These are phyloP conservation scores for Glandiceps talaboti DNA, from an alignment of 53 echinoderm and acorn worm genomes.

Conservation along the genomic window DNA sequence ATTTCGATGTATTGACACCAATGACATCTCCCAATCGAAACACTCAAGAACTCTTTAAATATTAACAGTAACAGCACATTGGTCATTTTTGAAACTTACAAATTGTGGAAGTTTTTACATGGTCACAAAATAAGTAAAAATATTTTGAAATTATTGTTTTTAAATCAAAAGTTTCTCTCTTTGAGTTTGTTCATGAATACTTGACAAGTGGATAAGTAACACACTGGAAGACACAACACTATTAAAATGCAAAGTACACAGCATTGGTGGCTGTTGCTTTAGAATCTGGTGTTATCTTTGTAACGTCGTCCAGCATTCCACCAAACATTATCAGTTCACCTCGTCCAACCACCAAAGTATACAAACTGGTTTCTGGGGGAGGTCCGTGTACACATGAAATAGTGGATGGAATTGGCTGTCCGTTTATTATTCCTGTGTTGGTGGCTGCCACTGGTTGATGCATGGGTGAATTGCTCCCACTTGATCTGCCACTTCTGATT, in stretches of 20 bases:
- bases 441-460: slow-evolving; percentile 5
- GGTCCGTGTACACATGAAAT: slow-evolving; percentile 11
- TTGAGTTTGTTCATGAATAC: too few species aligned
- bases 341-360: slow-evolving; percentile 30
- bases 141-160: too few species aligned
- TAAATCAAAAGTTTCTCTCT: too few species aligned
- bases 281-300: background rate
- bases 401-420: background rate
- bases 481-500: slow-evolving; percentile 3
- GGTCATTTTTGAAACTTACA: too few species aligned
- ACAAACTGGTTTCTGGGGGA: slow-evolving; percentile 26
- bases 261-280: slow-evolving; percentile 2
- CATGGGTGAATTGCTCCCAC: background rate
- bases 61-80: too few species aligned
- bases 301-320: slow-evolving; percentile 19
- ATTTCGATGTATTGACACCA: too few species aligned
- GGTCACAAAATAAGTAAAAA: too few species aligned
- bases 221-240: background rate
- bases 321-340: slow-evolving; percentile 45
- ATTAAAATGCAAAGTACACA: slow-evolving; percentile 11
- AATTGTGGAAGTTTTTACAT: too few species aligned
- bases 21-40: too few species aligned
- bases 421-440: background rate
- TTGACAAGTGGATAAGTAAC: too few species aligned
- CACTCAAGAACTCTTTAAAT: too few species aligned